Conservation (phyloP, 2,113 vertebrate species). For the Malurus alboscapulatus region DNA sequence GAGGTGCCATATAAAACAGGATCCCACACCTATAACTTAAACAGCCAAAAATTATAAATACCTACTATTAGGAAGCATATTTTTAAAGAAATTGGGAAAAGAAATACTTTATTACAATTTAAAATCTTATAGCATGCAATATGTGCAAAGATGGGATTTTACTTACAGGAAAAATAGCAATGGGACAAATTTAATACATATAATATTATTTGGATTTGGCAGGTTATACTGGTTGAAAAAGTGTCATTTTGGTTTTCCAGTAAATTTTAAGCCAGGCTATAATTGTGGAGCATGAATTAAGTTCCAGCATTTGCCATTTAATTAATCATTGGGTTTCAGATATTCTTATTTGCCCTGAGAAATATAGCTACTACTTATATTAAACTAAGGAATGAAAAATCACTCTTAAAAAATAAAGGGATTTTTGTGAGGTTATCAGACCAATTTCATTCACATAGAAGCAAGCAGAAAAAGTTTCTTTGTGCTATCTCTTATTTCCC, state of each 20-base stretch:
- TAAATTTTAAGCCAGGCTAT: background rate
- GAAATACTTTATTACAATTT: conserved; percentile 51
- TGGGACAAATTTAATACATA: conserved; percentile 12
- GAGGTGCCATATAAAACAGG: conserved; percentile 77
- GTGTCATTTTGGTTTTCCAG: conserved; percentile 3
- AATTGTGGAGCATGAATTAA: background rate
- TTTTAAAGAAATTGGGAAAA: conserved; percentile 62
- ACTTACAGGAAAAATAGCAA: conserved; percentile 22
- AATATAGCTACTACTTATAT: background rate
- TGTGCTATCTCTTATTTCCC: background rate
- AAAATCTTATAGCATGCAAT: conserved; percentile 43
- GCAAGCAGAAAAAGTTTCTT: background rate
- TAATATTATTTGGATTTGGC: conserved; percentile 6
- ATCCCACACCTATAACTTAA: conserved; percentile 70
- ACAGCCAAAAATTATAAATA: conserved; percentile 70
- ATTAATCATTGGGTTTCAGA: conserved; percentile 32
- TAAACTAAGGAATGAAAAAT: background rate
- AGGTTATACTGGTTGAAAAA: conserved; percentile 14
- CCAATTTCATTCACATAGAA: background rate
- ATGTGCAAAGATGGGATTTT: conserved; percentile 32
- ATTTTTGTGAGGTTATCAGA: background rate
- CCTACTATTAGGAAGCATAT: conserved; percentile 56
- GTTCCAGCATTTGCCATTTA: conserved; percentile 4
- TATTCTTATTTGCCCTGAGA: background rate
- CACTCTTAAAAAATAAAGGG: background rate